Conservation (phyloP, 2,113 vertebrate genomes). For the Madoqua kirkii region DNA sequence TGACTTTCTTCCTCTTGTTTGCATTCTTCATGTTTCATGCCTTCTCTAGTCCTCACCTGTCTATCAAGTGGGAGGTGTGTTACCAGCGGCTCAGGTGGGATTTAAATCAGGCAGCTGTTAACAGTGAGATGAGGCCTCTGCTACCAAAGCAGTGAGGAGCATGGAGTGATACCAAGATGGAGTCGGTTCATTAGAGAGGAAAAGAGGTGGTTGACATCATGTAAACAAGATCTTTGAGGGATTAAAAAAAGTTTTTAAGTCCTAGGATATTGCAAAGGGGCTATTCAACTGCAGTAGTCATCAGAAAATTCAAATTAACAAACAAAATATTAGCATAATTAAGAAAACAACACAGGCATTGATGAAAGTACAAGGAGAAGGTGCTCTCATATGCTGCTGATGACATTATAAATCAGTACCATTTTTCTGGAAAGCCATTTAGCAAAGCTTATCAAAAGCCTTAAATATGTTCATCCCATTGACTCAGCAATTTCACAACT, state of each 20-base stretch:
- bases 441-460: slow-evolving; percentile 37
- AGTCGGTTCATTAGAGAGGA: not conserved
- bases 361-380: not conserved
- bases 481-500: slow-evolving; percentile 1
- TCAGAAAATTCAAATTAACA: not conserved
- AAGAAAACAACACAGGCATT: not conserved
- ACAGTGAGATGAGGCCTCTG: not conserved
- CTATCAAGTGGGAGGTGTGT: slow-evolving; percentile 43
- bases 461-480: not conserved
- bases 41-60: not conserved
- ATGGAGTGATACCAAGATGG: not conserved
- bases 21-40: not conserved
- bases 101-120: slow-evolving; percentile 37
- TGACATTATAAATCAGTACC: not conserved
- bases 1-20: not conserved
- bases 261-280: not conserved
- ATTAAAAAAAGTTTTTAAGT: not conserved
- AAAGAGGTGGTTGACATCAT: not conserved
- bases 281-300: not conserved
- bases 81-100: slow-evolving; percentile 1
- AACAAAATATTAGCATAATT: slow-evolving; percentile 7
- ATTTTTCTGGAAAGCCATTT: slow-evolving; percentile 16
- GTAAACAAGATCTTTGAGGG: not conserved
- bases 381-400: not conserved
- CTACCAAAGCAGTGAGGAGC: not conserved